phyloP scores from a whole-genome alignment of 2,113 vertebrate genomes.

The Poecile atricapillus region DNA sequence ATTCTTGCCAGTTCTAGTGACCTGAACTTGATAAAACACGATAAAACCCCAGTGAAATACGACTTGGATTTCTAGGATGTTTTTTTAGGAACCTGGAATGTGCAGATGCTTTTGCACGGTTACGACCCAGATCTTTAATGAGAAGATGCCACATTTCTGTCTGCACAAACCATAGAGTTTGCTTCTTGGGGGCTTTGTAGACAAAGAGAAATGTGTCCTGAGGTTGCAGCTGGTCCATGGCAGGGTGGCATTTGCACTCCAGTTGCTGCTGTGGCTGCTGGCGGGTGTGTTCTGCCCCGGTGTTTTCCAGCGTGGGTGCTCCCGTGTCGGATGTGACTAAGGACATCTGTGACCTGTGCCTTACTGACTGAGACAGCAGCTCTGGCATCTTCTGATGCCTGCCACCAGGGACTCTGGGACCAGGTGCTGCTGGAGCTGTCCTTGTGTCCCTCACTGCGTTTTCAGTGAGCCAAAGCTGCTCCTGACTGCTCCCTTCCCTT shows the following conservation, averaged over 20 bases:
- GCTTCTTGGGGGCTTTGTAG: not conserved
- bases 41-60: not conserved
- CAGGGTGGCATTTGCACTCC: not conserved
- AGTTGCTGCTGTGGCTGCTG: not conserved
- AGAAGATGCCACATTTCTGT: not conserved
- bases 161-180: fast-evolving
- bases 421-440: not conserved
- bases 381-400: not conserved
- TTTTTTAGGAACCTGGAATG: not conserved
- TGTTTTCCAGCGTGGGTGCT: not conserved
- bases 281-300: not conserved
- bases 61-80: not conserved
- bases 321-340: not conserved
- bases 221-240: fast-evolving
- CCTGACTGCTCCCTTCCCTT: not conserved
- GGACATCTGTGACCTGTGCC: fast-evolving
- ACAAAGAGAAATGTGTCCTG: not conserved
- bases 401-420: not conserved
- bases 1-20: not conserved
- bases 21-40: not conserved
- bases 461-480: not conserved
- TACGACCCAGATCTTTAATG: not conserved
- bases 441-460: fast-evolving
- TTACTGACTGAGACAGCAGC: not conserved
- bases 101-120: not conserved